Conservation (phyloP, 2,797 vertebrate genomes). For the Emys orbicularis region DNA sequence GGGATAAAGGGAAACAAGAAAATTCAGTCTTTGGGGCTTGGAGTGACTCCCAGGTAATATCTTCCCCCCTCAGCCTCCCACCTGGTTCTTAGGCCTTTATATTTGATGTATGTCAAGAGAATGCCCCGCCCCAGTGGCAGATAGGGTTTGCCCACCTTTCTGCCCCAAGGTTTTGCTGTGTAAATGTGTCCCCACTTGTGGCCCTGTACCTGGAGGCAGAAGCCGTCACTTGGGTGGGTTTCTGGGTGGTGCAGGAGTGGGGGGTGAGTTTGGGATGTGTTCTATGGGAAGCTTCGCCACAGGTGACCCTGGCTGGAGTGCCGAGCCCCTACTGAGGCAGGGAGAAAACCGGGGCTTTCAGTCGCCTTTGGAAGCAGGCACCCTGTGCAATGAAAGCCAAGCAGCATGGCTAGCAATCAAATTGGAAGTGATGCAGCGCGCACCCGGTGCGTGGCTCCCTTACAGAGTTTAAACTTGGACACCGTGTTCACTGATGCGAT, state of each 20-base stretch:
- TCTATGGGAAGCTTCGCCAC: neutral
- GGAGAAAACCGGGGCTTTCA: neutral
- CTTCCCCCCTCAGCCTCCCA: conserved; percentile 34
- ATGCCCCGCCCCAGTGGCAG: conserved; percentile 13
- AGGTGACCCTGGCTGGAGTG: neutral
- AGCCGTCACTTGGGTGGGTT: neutral
- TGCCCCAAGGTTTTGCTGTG: conserved; percentile 1
- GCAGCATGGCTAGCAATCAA: neutral
- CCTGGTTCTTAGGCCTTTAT: conserved; percentile 28
- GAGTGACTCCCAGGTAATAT: conserved; percentile 75
- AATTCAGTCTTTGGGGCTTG: conserved; percentile 47
- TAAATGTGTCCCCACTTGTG: neutral
- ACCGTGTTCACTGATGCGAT: neutral
- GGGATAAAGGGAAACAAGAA: conserved; percentile 53
- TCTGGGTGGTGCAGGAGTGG: neutral
- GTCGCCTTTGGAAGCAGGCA: neutral
- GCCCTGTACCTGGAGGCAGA: neutral
- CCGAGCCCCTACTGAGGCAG: rapidly evolving
- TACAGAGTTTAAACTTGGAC: neutral
- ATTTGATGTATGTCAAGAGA: conserved; percentile 53
- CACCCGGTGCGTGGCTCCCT: neutral
- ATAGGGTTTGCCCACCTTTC: conserved; percentile 49
- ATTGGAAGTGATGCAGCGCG: neutral
- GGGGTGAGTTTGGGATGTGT: neutral
- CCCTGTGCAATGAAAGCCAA: neutral